Conservation (phyloP, 1,140 invertebrate genomes). For the Manduca sexta region DNA sequence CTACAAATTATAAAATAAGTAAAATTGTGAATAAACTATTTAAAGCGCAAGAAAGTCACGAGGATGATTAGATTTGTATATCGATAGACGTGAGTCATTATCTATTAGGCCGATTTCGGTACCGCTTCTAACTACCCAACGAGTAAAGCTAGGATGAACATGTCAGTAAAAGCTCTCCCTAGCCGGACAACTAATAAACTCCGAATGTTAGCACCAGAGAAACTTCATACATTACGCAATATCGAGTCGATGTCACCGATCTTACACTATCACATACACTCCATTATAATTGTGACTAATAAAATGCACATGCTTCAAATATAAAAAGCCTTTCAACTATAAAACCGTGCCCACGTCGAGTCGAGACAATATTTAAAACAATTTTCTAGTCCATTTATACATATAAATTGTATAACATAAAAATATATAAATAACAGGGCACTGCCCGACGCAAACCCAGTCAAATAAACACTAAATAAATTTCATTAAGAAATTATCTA, state of each 20-base stretch:
- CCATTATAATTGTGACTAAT: conserved; percentile 10
- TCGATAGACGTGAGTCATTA: background rate
- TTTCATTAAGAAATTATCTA: background rate
- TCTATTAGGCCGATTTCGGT: background rate
- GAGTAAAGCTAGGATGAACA: background rate
- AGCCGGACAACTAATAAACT: conserved; percentile 24
- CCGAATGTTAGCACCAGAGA: conserved; percentile 56
- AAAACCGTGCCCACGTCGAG: conserved; percentile 1
- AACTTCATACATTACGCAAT: conserved; percentile 36
- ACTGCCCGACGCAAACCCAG: conserved; percentile 13
- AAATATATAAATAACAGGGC: conserved; percentile 4
- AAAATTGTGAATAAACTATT: too few species aligned
- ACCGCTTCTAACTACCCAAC: background rate
- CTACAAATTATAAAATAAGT: too few species aligned
- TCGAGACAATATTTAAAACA: background rate
- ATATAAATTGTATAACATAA: background rate
- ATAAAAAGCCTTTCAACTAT: conserved; percentile 11
- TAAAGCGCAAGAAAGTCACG: too few species aligned
- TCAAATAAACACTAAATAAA: conserved; percentile 1
- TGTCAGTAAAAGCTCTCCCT: background rate
- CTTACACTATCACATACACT: conserved; percentile 12
- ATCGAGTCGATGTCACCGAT: conserved; percentile 29
- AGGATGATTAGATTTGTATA: background rate
- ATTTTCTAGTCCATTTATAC: background rate
- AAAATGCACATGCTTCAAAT: conserved; percentile 8